Conservation (phyloP, 37 sponge, comb jelly and placozoan species). For the Tethya wilhelma region DNA sequence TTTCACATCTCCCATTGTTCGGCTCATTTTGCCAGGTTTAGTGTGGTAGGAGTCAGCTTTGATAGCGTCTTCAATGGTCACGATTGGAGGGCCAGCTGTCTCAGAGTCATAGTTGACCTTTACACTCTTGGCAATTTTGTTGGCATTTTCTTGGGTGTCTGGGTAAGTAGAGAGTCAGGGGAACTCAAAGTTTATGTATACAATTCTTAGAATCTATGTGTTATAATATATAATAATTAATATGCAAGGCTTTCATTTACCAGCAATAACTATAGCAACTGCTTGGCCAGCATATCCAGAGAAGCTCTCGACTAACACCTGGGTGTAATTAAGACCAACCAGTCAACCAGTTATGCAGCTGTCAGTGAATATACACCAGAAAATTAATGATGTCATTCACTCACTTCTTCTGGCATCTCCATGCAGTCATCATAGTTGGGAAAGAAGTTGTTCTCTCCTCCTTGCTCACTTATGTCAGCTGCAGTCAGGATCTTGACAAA, state of each 20-base stretch:
- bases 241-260: too few species aligned
- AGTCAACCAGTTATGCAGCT: too few species aligned
- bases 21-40: not conserved
- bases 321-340: too few species aligned
- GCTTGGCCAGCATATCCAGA: constrained; percentile 82
- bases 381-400: too few species aligned
- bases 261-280: constrained; percentile 76
- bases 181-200: too few species aligned
- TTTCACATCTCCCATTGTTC: constrained; percentile 64
- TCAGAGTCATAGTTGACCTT: constrained; percentile 54
- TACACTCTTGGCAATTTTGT: constrained; percentile 57
- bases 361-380: too few species aligned
- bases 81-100: constrained; percentile 52
- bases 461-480: constrained; percentile 55
- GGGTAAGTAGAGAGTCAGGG: too few species aligned
- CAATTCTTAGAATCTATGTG: too few species aligned
- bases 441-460: constrained; percentile 61
- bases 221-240: not conserved
- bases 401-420: too few species aligned
- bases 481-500: constrained; percentile 66
- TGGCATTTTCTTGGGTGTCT: constrained; percentile 78
- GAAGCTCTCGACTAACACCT: too few species aligned
- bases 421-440: too few species aligned
- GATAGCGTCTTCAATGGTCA: constrained; percentile 73
- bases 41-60: constrained; percentile 29